Percentiles rank a stretch among this genome's conserved stretches.
These are phyloP conservation scores for Bombus ignitus DNA, from an alignment of 1,140 invertebrate species.

Conservation along the genomic window DNA sequence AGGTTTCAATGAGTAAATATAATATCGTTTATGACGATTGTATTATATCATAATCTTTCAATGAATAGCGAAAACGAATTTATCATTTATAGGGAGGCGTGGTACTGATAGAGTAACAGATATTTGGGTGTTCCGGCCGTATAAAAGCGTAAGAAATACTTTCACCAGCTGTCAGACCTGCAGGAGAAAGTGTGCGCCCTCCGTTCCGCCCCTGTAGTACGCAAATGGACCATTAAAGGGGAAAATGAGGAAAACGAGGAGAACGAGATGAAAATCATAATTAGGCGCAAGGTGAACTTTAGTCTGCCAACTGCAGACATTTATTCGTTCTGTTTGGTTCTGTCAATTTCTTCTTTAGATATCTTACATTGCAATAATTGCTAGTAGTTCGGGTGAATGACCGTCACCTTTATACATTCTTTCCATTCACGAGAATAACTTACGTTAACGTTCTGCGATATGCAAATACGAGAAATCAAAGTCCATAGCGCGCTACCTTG, in stretches of 20 bases:
- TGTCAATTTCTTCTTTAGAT: background rate
- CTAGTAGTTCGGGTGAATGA: slow-evolving; percentile 7
- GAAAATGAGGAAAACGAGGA: background rate
- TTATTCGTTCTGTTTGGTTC: background rate
- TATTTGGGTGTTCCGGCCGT: slow-evolving; percentile 44
- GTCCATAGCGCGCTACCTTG: background rate
- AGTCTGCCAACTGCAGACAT: background rate
- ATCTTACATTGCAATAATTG: background rate
- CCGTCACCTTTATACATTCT: background rate
- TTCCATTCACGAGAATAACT: background rate
- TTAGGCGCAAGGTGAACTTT: background rate
- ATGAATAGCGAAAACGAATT: background rate
- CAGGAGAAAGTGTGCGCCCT: slow-evolving; percentile 62
- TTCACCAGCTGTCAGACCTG: slow-evolving; percentile 59
- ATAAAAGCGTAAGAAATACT: slow-evolving; percentile 62
- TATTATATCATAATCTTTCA: background rate
- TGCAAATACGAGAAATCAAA: background rate
- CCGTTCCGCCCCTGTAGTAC: slow-evolving; percentile 51
- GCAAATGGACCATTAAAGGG: slow-evolving; percentile 49
- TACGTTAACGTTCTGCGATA: background rate
- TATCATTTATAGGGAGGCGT: slow-evolving; percentile 33
- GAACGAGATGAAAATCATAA: background rate
- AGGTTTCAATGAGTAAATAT: background rate
- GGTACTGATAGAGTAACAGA: slow-evolving; percentile 44
- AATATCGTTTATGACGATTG: background rate